Conservation (phyloP, 2,113 vertebrate species). For the Orcinus orca region DNA sequence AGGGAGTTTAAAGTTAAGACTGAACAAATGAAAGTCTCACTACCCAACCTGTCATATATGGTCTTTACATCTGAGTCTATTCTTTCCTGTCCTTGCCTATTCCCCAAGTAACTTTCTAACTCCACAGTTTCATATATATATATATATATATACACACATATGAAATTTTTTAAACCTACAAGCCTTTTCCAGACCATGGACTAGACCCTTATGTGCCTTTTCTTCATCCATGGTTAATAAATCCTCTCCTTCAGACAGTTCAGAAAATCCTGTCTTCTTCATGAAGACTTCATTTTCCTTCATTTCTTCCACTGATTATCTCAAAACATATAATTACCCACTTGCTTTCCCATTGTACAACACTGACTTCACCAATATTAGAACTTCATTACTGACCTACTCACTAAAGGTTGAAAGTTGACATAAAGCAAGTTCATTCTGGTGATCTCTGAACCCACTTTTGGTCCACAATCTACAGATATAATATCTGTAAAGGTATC, state of each 20-base stretch:
- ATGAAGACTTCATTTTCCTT: constrained; percentile 8
- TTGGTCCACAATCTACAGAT: neutral
- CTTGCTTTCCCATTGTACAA: constrained; percentile 5
- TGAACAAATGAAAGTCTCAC: neutral
- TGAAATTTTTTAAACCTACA: neutral
- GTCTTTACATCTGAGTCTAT: neutral
- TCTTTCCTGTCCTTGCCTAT: neutral
- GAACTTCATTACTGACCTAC: neutral
- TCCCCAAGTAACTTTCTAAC: neutral
- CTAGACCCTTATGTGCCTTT: neutral
- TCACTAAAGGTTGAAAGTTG: neutral
- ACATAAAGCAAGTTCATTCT: neutral
- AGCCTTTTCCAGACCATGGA: neutral
- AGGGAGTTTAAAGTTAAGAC: neutral
- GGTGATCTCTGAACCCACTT: neutral
- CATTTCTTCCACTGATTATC: neutral
- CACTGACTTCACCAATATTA: neutral
- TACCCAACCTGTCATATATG: neutral
- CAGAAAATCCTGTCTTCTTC: constrained; percentile 6
- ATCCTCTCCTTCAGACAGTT: neutral
- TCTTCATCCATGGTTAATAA: neutral
- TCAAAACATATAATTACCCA: neutral
- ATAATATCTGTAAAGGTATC: neutral
- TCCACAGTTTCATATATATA: neutral
- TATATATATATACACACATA: too few species aligned